Conservation (phyloP, 2,113 vertebrate species). For the Stegostoma tigrinum region DNA sequence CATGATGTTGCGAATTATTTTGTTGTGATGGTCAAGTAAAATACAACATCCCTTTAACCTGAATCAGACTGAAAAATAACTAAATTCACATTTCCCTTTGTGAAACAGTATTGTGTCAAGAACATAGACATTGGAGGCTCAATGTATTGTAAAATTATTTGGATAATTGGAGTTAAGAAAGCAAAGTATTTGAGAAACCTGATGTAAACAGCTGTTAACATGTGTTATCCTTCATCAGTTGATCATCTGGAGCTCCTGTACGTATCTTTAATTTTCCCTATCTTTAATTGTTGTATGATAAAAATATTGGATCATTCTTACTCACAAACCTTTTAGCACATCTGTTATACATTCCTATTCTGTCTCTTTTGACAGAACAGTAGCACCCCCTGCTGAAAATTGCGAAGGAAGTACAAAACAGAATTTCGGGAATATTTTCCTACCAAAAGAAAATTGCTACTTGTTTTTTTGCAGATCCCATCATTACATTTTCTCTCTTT, state of each 20-base stretch:
- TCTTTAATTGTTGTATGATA: background rate
- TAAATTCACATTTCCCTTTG: background rate
- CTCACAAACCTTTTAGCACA: background rate
- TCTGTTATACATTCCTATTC: background rate
- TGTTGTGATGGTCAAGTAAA: background rate
- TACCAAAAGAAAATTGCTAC: background rate
- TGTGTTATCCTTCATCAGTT: background rate
- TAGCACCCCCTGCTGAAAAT: slow-evolving; percentile 18
- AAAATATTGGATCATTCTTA: slow-evolving; percentile 1
- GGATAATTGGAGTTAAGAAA: background rate
- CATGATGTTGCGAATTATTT: background rate
- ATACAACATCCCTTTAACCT: background rate
- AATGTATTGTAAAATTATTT: background rate
- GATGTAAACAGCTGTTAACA: background rate
- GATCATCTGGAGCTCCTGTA: background rate
- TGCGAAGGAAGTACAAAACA: background rate
- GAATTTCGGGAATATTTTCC: background rate
- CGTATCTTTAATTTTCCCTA: background rate
- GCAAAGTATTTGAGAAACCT: background rate
- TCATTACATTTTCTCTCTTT: background rate
- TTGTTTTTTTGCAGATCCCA: background rate
- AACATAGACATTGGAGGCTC: background rate
- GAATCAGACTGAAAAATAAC: background rate
- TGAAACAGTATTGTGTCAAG: background rate
- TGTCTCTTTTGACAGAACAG: background rate